Percentiles rank a stretch among this genome's conserved stretches.
These are phyloP conservation scores for Tapera naevia DNA, from an alignment of 2,797 vertebrate species.

Conservation along the genomic window DNA sequence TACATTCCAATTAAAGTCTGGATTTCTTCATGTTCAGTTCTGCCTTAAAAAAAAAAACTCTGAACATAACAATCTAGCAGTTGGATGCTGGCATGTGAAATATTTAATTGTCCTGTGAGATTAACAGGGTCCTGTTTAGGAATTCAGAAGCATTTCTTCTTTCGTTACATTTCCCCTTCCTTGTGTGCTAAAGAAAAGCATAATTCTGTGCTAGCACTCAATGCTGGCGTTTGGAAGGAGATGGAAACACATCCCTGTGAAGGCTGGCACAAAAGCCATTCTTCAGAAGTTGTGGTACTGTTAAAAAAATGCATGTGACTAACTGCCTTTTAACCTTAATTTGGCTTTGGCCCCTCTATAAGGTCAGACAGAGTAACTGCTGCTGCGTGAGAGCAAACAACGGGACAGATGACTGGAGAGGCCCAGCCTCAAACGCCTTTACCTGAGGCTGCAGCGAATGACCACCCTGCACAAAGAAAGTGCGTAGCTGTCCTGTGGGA, in stretches of 20 bases:
- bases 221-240: not conserved
- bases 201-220: not conserved
- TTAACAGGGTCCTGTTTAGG: not conserved
- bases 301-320: not conserved
- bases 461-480: not conserved
- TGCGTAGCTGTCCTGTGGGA: not conserved
- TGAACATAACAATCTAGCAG: not conserved
- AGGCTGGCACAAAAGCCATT: not conserved
- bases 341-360: rapidly evolving
- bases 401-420: not conserved
- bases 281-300: not conserved
- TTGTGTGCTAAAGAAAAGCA: not conserved
- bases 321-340: not conserved
- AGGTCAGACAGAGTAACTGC: not conserved
- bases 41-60: not conserved
- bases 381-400: not conserved
- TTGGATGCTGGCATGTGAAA: not conserved
- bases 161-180: not conserved
- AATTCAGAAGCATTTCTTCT: not conserved
- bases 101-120: not conserved
- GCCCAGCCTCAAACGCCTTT: not conserved
- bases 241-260: not conserved
- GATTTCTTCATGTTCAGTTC: not conserved
- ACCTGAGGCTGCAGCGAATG: not conserved
- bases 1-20: not conserved